Percentiles rank a stretch among this genome's conserved stretches.
phyloP scores from a whole-genome alignment of 2,797 vertebrate species.

The Channallabes apus region DNA sequence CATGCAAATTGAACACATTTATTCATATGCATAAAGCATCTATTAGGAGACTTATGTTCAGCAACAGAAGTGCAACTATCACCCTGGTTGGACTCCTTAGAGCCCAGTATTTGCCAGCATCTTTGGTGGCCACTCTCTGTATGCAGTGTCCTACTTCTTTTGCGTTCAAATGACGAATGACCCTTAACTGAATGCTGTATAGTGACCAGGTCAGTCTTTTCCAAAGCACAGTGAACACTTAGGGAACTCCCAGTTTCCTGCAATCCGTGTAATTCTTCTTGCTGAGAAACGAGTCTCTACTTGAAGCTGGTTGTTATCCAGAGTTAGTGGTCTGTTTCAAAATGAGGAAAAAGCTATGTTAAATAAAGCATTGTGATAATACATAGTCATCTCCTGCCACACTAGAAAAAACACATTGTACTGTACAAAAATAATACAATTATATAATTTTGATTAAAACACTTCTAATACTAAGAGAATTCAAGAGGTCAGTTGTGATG shows the following conservation, averaged over 20 bases:
- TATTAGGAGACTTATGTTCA: slow-evolving; percentile 4
- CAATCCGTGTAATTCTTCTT: slow-evolving; percentile 74
- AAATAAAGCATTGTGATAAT: slow-evolving; percentile 19
- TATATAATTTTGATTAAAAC: neutral
- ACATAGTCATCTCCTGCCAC: neutral
- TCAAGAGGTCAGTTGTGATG: neutral
- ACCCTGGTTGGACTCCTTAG: slow-evolving; percentile 66
- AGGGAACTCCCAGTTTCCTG: slow-evolving; percentile 65
- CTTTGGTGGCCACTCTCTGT: slow-evolving; percentile 81
- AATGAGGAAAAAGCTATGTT: slow-evolving; percentile 7
- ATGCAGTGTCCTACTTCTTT: slow-evolving; percentile 73
- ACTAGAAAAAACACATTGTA: too few relatives aligned
- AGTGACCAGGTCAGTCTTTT: slow-evolving; percentile 77
- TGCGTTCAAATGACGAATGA: slow-evolving; percentile 81
- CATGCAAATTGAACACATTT: neutral
- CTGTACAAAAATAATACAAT: too few relatives aligned
- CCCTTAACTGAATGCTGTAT: slow-evolving; percentile 77
- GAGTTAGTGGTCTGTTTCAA: slow-evolving; percentile 31
- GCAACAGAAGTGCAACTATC: slow-evolving; percentile 25
- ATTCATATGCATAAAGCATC: neutral
- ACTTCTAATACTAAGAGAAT: neutral
- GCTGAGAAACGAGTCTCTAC: slow-evolving; percentile 73
- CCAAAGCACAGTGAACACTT: slow-evolving; percentile 63
- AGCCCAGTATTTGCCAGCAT: slow-evolving; percentile 67
- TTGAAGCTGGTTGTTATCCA: slow-evolving; percentile 44